Conservation (phyloP, 2,888 invertebrate species). For the Xylota segnis region DNA sequence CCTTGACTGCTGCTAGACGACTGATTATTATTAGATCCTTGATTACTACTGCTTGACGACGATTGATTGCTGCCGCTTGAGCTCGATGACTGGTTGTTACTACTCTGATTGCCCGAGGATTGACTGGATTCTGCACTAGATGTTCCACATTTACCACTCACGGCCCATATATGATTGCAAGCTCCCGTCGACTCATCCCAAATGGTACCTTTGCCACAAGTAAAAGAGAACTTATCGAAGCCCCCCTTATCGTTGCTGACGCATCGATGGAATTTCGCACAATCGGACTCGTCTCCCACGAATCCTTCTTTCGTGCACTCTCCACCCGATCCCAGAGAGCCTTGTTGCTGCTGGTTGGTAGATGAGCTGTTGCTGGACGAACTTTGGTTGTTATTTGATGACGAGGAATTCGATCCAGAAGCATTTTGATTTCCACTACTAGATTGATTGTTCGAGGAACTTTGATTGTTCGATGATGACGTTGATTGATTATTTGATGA, state of each 20-base stretch:
- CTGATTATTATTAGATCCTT: slow-evolving; percentile 55
- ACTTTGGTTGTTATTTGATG: slow-evolving; percentile 47
- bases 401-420: slow-evolving; percentile 11
- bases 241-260: slow-evolving; percentile 86
- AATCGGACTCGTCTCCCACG: slow-evolving; percentile 83
- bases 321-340: slow-evolving; percentile 58
- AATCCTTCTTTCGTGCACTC: slow-evolving; percentile 82
- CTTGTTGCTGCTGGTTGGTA: slow-evolving; percentile 67
- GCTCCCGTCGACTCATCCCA: slow-evolving; percentile 84
- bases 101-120: slow-evolving; percentile 58
- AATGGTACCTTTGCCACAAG: slow-evolving; percentile 87
- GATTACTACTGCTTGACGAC: slow-evolving; percentile 35
- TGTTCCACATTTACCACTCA: slow-evolving; percentile 66
- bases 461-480: slow-evolving; percentile 6
- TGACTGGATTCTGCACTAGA: slow-evolving; percentile 58
- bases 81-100: slow-evolving; percentile 54
- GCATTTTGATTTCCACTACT: slow-evolving; percentile 13
- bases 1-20: slow-evolving; percentile 54
- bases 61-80: slow-evolving; percentile 49
- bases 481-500: slow-evolving; percentile 26
- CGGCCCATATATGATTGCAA: slow-evolving; percentile 78
- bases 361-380: slow-evolving; percentile 65
- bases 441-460: slow-evolving; percentile 22
- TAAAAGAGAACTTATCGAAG: slow-evolving; percentile 86
- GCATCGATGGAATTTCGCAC: slow-evolving; percentile 88